phyloP scores from a whole-genome alignment of 2,797 vertebrate species.

The Lindbergichthys nudifrons region DNA sequence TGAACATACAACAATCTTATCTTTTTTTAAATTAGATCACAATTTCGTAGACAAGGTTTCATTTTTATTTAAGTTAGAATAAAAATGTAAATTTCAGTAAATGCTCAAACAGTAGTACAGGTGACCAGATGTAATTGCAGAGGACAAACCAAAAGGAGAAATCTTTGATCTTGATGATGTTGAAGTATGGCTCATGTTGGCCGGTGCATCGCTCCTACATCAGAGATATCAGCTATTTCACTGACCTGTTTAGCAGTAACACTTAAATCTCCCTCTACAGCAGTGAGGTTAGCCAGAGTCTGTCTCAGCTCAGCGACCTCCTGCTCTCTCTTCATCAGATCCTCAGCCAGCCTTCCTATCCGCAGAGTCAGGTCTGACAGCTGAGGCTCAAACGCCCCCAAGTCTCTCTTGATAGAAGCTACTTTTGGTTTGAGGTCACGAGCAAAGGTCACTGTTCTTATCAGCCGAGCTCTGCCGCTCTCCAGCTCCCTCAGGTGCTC shows the following conservation, averaged over 20 bases:
- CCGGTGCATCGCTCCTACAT: slow-evolving; percentile 41
- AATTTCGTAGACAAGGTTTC: neutral
- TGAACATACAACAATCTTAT: no score
- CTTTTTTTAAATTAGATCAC: neutral
- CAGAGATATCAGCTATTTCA: slow-evolving; percentile 63
- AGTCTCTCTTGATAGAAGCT: slow-evolving; percentile 88
- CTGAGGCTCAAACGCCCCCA: slow-evolving; percentile 86
- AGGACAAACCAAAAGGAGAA: neutral
- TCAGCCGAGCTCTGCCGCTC: slow-evolving; percentile 88
- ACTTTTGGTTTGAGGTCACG: slow-evolving; percentile 94
- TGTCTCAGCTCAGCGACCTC: slow-evolving; percentile 88
- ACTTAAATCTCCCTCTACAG: slow-evolving; percentile 75
- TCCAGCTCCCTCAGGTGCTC: slow-evolving; percentile 88
- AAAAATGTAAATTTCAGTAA: slow-evolving; percentile 13
- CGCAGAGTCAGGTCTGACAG: slow-evolving; percentile 90
- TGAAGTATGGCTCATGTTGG: slow-evolving; percentile 34
- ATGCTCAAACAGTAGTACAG: slow-evolving; percentile 43
- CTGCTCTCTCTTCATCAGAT: slow-evolving; percentile 83
- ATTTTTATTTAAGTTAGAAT: slow-evolving; percentile 17
- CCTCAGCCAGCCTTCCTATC: slow-evolving; percentile 89
- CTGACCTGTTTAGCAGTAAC: slow-evolving; percentile 50
- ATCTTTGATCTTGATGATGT: neutral
- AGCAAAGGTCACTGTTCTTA: slow-evolving; percentile 90
- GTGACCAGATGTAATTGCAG: neutral
- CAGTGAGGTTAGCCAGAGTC: slow-evolving; percentile 85